Evolutionary conservation across 2,888 invertebrate species (phyloP), one percentile per base, ranked within the genome.

Genomic region (Clusia tigrina): DNA sequence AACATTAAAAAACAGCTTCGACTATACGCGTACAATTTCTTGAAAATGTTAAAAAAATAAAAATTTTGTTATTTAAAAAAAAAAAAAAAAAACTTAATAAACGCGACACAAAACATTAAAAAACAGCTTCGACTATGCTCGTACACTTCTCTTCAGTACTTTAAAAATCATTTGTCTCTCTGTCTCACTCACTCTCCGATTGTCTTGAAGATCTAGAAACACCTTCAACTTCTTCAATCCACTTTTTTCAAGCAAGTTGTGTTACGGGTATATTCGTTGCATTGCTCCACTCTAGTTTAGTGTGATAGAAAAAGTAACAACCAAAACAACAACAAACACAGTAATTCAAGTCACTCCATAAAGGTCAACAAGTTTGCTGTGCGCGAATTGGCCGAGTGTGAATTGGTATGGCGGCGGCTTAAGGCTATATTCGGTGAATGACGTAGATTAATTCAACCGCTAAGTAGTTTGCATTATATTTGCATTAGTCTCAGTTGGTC

Each of bases 281-380:
- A 52, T 22, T 52, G n/a, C n/a, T n/a, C n/a, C n/a, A n/a, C n/a
- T n/a, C n/a, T n/a, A n/a, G n/a, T n/a, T n/a, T n/a, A n/a, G n/a
- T n/a, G n/a, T n/a, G n/a, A n/a, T n/a, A n/a, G n/a, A n/a, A n/a
- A n/a, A n/a, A n/a, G n/a, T n/a, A n/a, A n/a, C n/a, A n/a, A n/a
- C n/a, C n/a, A n/a, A n/a, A n/a, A n/a, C n/a, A n/a, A n/a, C n/a
- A n/a, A n/a, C n/a, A n/a, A n/a, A n/a, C n/a, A n/a, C n/a, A n/a
- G 54, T 54, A 54, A 54, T 54, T 9, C 26, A 54, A 54, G 54
- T 24, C 26, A 17, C n/a, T 15, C 24, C 26, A 25, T 54, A 54
- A 54, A 54, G 54, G 54, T 54, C 54, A 54, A 54, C 54, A 25
- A 26, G 54, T 54, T 54, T 25, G 5, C 24, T 18, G 6, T 54